phyloP scores from a whole-genome alignment of 2,888 invertebrate genomes.

The Xanthia togata region DNA sequence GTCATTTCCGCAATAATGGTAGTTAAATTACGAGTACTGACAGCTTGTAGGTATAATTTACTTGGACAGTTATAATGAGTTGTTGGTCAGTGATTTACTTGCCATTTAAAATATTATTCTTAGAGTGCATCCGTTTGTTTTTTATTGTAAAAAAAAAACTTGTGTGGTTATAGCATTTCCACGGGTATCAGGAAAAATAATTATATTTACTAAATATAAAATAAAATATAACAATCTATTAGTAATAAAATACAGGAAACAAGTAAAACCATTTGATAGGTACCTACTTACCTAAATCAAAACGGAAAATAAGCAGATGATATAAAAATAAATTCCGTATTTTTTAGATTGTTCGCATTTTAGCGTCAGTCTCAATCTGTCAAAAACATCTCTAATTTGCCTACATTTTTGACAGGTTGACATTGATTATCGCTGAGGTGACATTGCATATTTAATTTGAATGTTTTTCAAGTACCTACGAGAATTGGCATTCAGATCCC shows the following conservation, averaged over 20 bases:
- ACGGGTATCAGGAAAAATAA: not conserved
- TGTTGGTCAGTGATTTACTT: constrained; percentile 32
- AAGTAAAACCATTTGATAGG: not conserved
- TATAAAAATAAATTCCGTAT: not conserved
- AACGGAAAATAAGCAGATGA: not conserved
- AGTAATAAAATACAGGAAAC: not conserved
- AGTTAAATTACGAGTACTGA: constrained; percentile 35
- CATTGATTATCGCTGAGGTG: not conserved
- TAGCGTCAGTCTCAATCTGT: not conserved
- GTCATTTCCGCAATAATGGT: constrained; percentile 52
- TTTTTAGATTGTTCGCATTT: not conserved
- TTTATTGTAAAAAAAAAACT: constrained; percentile 4
- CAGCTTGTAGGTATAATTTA: constrained; percentile 42
- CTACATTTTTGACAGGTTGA: not conserved
- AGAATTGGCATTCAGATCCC: not conserved
- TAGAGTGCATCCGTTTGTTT: constrained; percentile 20
- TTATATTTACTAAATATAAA: not conserved
- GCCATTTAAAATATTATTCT: constrained; percentile 42
- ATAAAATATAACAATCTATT: not conserved
- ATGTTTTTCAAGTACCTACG: not conserved
- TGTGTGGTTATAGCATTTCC: not conserved
- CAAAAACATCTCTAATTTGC: not conserved
- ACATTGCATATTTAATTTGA: not conserved
- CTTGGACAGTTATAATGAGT: constrained; percentile 33
- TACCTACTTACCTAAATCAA: not conserved